These are phyloP conservation scores for Buathra laborator DNA, from an alignment of 2,888 invertebrate species.

Conservation along the genomic window DNA sequence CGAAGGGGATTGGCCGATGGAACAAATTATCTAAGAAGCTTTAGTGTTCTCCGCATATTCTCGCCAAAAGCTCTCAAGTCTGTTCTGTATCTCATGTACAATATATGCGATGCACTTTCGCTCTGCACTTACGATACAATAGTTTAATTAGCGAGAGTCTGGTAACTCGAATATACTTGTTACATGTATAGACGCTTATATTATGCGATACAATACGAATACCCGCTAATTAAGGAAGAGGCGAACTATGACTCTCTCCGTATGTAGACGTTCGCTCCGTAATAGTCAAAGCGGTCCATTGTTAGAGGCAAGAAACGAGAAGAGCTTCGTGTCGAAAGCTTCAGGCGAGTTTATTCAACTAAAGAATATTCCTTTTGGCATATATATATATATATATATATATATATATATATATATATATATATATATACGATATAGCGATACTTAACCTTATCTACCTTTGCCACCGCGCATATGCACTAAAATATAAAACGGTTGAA, in stretches of 20 bases:
- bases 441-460: neutral
- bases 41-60: no score
- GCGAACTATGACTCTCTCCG: slow-evolving; percentile 2
- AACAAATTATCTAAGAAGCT: no score
- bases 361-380: neutral
- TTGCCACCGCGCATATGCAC: neutral
- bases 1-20: no score
- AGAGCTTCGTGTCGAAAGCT: slow-evolving; percentile 9
- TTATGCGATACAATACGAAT: neutral
- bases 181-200: neutral
- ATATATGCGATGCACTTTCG: slow-evolving; percentile 32
- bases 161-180: neutral
- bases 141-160: slow-evolving; percentile 42
- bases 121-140: slow-evolving; percentile 33
- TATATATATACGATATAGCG: neutral
- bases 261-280: neutral
- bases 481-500: slow-evolving; percentile 34
- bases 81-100: neutral
- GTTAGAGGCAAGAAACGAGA: slow-evolving; percentile 14
- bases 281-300: slow-evolving; percentile 18
- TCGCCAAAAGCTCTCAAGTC: neutral
- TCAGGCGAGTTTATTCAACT: neutral
- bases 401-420: neutral
- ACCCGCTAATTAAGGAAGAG: slow-evolving; percentile 31
- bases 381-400: neutral